These are phyloP conservation scores for Stegodyphus dumicola DNA, from an alignment of 1,140 invertebrate species.

Conservation along the genomic window DNA sequence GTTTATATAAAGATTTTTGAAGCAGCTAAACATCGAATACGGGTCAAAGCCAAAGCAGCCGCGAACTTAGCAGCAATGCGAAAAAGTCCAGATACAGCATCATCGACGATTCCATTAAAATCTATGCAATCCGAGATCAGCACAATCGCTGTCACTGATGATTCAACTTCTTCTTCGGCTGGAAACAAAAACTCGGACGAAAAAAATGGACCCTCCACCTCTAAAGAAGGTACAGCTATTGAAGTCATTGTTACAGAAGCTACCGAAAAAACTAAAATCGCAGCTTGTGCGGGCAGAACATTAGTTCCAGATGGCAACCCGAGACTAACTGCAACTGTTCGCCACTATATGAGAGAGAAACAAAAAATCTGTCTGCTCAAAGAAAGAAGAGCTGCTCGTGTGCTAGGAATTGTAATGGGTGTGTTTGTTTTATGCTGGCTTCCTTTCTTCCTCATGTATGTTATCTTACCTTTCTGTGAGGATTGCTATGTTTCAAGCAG, in stretches of 20 bases:
- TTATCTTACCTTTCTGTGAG: slow-evolving; percentile 87
- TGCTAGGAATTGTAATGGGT: slow-evolving; percentile 89
- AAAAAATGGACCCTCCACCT: neutral
- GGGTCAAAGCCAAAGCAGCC: slow-evolving; percentile 51
- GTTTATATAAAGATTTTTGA: slow-evolving; percentile 96
- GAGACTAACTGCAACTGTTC: slow-evolving; percentile 29
- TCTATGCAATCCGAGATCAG: slow-evolving; percentile 55
- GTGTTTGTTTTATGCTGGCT: slow-evolving; percentile 96
- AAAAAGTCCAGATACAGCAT: slow-evolving; percentile 46
- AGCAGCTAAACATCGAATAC: slow-evolving; percentile 80
- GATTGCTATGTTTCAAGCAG: slow-evolving; percentile 79
- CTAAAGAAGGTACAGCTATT: neutral
- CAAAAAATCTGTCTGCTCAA: slow-evolving; percentile 92
- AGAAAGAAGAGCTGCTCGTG: slow-evolving; percentile 90
- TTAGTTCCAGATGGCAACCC: slow-evolving; percentile 44
- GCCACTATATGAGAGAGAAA: slow-evolving; percentile 93
- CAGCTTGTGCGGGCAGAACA: slow-evolving; percentile 2
- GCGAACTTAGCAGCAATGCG: slow-evolving; percentile 35
- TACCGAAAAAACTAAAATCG: neutral
- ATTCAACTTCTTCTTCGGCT: slow-evolving; percentile 42
- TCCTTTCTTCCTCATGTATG: slow-evolving; percentile 95
- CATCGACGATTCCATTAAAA: slow-evolving; percentile 43
- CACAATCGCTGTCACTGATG: slow-evolving; percentile 53
- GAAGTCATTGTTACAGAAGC: neutral
- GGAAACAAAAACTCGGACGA: slow-evolving; percentile 24